Conservation (phyloP, 1,140 invertebrate species). For the Drosophila neocordata region DNA sequence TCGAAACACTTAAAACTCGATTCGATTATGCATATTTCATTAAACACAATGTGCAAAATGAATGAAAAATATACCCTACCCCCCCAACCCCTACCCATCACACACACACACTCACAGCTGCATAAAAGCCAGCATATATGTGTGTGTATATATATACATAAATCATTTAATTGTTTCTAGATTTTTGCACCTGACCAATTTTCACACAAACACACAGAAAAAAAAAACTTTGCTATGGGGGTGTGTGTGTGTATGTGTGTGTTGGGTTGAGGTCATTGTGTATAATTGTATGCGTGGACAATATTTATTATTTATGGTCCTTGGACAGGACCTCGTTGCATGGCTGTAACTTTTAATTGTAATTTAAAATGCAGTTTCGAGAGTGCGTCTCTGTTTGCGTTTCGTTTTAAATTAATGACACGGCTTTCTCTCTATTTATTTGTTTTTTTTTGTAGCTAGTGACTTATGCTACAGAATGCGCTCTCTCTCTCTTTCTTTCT, state of each 20-base stretch:
- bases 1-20: conserved; percentile 35
- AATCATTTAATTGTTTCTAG: conserved; percentile 80
- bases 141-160: conserved; percentile 40
- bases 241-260: conserved; percentile 7
- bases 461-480: neutral
- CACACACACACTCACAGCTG: neutral
- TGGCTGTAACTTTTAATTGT: conserved; percentile 71
- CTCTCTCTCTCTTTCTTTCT: neutral
- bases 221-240: conserved; percentile 16
- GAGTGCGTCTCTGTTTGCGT: conserved; percentile 29
- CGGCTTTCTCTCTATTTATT: conserved; percentile 52
- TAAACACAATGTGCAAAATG: conserved; percentile 32
- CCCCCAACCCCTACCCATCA: neutral
- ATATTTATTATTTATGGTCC: conserved; percentile 74
- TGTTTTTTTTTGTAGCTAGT: conserved; percentile 32
- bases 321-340: conserved; percentile 17
- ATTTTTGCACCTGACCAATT: conserved; percentile 72
- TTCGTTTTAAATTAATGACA: conserved; percentile 76
- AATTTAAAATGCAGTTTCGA: conserved; percentile 80
- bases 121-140: neutral
- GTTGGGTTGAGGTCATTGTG: conserved; percentile 14
- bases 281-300: conserved; percentile 79
- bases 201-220: conserved; percentile 21
- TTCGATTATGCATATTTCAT: conserved; percentile 48
- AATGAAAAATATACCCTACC: conserved; percentile 20